Conservation (phyloP, 1,140 invertebrate genomes). For the Ips nitidus region DNA sequence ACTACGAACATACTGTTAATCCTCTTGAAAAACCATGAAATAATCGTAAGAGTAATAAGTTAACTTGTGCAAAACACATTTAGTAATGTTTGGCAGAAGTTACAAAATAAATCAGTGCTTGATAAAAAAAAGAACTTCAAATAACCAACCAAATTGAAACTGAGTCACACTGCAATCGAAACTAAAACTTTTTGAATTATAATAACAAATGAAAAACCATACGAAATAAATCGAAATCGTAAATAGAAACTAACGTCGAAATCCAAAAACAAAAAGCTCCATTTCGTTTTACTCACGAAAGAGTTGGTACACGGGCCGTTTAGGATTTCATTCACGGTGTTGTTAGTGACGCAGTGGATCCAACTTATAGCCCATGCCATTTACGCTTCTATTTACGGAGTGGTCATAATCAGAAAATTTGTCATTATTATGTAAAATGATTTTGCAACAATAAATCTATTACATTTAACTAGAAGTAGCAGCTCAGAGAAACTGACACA, state of each 20-base stretch:
- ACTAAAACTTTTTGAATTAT: conserved; percentile 29
- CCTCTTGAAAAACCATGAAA: background rate
- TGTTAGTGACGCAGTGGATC: conserved; percentile 35
- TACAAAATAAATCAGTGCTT: conserved; percentile 44
- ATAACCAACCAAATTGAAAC: conserved; percentile 33
- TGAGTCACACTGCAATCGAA: conserved; percentile 25
- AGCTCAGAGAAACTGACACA: conserved; percentile 22
- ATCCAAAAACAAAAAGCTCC: conserved; percentile 24
- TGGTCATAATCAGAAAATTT: conserved; percentile 18
- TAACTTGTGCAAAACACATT: conserved; percentile 19
- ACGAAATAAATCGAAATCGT: conserved; percentile 28
- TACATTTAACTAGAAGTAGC: conserved; percentile 32
- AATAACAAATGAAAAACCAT: conserved; percentile 31
- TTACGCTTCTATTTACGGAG: conserved; percentile 10
- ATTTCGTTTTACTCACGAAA: conserved; percentile 17
- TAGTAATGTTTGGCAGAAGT: conserved; percentile 24
- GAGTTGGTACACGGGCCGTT: conserved; percentile 4
- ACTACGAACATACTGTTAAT: too few relatives aligned
- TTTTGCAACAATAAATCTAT: conserved; percentile 28
- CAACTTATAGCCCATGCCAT: conserved; percentile 28
- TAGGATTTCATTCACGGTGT: conserved; percentile 12
- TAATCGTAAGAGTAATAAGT: conserved; percentile 7
- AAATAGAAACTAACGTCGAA: conserved; percentile 31
- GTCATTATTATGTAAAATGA: conserved; percentile 6
- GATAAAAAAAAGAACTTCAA: conserved; percentile 41